Evolutionary conservation across 2,797 vertebrate species (phyloP).

Genomic region (Chromis chromis): DNA sequence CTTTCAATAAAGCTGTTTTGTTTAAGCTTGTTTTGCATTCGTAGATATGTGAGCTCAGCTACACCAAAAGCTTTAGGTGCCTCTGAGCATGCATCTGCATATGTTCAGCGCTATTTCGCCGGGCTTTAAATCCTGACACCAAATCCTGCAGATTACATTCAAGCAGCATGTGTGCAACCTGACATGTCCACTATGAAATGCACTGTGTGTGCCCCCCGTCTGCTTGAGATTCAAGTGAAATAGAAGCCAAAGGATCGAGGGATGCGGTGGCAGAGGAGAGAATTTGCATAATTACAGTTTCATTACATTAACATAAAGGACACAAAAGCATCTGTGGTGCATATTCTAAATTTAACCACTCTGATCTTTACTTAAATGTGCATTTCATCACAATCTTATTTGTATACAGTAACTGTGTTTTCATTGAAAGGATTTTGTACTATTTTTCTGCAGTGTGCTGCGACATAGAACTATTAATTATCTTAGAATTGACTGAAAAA

Average conservation of each 20-base stretch:
- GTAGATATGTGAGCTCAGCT: slow-evolving; percentile 51
- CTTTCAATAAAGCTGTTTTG: slow-evolving; percentile 61
- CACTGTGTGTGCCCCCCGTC: slow-evolving; percentile 16
- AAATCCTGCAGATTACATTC: slow-evolving; percentile 66
- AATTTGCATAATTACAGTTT: slow-evolving; percentile 57
- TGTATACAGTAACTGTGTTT: background rate
- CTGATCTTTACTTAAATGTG: slow-evolving; percentile 2
- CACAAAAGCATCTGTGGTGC: slow-evolving; percentile 41
- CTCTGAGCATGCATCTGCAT: slow-evolving; percentile 63
- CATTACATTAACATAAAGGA: slow-evolving; percentile 38
- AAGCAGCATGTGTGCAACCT: slow-evolving; percentile 43
- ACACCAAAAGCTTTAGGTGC: slow-evolving; percentile 38
- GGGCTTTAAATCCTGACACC: slow-evolving; percentile 46
- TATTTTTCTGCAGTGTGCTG: slow-evolving; percentile 2
- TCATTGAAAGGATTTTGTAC: background rate
- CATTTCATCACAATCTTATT: background rate
- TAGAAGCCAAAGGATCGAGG: slow-evolving; percentile 37
- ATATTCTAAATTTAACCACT: slow-evolving; percentile 20
- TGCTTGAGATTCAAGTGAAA: slow-evolving; percentile 41
- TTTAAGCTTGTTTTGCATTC: slow-evolving; percentile 55
- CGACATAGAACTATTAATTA: background rate
- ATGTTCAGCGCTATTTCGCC: slow-evolving; percentile 51
- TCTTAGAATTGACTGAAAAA: background rate
- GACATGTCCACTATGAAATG: slow-evolving; percentile 45
- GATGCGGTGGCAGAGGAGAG: slow-evolving; percentile 7